A percentile compares a stretch with the other conserved stretches of the same genome.
These are phyloP conservation scores for Acrossocheilus wenchowensis DNA, from an alignment of 2,797 vertebrate species.

Conservation along the genomic window DNA sequence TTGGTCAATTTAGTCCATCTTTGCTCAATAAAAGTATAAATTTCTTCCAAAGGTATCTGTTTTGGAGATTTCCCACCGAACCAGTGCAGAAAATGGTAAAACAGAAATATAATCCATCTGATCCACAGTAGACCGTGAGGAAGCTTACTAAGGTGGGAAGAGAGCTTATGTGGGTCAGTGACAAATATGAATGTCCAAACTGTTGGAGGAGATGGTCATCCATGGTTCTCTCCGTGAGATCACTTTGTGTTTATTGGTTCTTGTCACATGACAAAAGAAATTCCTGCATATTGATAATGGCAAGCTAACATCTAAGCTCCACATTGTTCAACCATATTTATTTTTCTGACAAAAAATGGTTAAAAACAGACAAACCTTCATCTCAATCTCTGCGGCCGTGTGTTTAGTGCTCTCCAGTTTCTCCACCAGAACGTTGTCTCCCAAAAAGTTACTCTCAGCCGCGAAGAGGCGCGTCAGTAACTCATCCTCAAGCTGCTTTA, in stretches of 20 bases:
- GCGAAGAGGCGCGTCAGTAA: conserved; percentile 77
- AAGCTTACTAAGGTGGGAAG: background rate
- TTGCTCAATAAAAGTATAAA: background rate
- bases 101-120: background rate
- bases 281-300: background rate
- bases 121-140: background rate
- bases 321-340: background rate
- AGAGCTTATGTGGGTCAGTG: background rate
- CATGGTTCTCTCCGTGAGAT: background rate
- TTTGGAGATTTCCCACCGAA: background rate
- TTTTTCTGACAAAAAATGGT: background rate
- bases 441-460: conserved; percentile 81
- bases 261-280: background rate
- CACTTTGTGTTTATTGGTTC: background rate
- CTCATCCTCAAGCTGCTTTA: conserved; percentile 86
- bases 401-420: conserved; percentile 85
- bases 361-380: conserved; percentile 73
- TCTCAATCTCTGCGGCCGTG: conserved; percentile 80
- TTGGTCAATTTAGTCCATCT: background rate
- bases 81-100: background rate
- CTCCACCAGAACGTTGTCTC: conserved; percentile 79
- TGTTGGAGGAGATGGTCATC: background rate
- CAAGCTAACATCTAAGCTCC: background rate
- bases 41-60: background rate
- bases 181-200: background rate